Evolutionary conservation across 2,113 vertebrate species (phyloP).

Genomic region (Numenius arquata): DNA sequence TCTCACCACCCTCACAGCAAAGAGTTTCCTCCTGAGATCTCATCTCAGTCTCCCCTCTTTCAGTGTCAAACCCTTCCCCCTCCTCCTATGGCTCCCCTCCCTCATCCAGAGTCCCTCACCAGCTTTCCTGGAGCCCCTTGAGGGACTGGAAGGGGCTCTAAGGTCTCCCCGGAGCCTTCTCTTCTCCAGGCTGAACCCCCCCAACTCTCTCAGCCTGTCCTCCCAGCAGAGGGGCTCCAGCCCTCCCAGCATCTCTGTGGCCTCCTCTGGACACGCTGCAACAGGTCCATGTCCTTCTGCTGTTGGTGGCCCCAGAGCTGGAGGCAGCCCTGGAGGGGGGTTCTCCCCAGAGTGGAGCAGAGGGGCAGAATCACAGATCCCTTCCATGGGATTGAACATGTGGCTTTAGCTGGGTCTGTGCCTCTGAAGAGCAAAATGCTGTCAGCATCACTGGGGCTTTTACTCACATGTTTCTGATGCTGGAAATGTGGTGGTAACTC

Average conservation of each 20-base stretch:
- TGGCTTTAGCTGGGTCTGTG: not conserved
- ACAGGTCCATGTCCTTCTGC: not conserved
- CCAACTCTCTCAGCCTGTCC: not conserved
- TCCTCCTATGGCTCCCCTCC: not conserved
- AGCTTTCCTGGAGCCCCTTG: too few relatives aligned
- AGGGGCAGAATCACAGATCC: not conserved
- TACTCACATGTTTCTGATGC: not conserved
- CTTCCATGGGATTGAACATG: rapidly evolving
- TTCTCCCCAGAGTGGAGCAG: not conserved
- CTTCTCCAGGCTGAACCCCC: not conserved
- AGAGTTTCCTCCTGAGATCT: not conserved
- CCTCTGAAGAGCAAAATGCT: not conserved
- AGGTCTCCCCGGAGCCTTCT: not conserved
- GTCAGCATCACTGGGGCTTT: not conserved
- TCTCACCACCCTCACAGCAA: not conserved
- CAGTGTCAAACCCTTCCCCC: not conserved
- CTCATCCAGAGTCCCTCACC: not conserved
- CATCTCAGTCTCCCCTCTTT: not conserved
- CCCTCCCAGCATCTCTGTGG: not conserved
- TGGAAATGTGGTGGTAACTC: not conserved
- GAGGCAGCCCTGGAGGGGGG: not conserved
- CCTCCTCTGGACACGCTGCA: not conserved
- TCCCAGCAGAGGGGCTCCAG: not conserved
- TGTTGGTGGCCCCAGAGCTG: not conserved
- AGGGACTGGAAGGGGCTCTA: not conserved